Evolutionary conservation across 2,113 vertebrate genomes (phyloP), one percentile per base, ranked within the genome.

Genomic region (Erythrolamprus reginae): DNA sequence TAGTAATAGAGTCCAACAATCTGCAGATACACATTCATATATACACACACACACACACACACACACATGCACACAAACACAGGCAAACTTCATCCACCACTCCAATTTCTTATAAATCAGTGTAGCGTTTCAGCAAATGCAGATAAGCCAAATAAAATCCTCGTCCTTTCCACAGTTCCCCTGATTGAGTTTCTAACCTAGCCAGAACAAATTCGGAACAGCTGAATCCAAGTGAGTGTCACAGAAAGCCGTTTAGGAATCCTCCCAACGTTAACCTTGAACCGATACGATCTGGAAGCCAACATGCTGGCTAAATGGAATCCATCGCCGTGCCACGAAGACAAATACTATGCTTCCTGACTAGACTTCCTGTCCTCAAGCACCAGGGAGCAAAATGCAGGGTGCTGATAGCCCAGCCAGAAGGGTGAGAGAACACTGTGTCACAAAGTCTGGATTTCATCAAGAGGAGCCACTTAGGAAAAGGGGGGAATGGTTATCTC

Each of bases 371-470:
- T 91, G 91, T 90, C 51, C 89, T 86, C 88, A 0, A 2, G 0
- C 87, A 47, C 86, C 90, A n/a, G 0, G 45, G 70, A 45, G 4
- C 85, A 65, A 91, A 10, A n/a, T 55, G 53, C 82, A 88, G 92
- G 38, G 93, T 92, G 88, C 90, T 51, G 89, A 88, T 92, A 42
- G 93, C 70, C 70, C 1, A 95, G 93, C 87, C 86, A 86, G 51
- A 61, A 92, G 93, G 89, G 89, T 92, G 85, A 90, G 92, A 92
- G 93, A 93, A 89, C 47, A 55, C 77, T 77, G 17, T 77, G 92
- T 91, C 94, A 61, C 45, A 93, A 93, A 82, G 93, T 91, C 95
- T 94, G 94, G n/a, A 92, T 92, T 95, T 90, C 90, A 92, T 90
- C 95, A 95, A 90, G 45, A 91, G 52, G 58, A 88, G 89, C 83